phyloP scores from a whole-genome alignment of 2,797 vertebrate species.

The Ataeniobius toweri region DNA sequence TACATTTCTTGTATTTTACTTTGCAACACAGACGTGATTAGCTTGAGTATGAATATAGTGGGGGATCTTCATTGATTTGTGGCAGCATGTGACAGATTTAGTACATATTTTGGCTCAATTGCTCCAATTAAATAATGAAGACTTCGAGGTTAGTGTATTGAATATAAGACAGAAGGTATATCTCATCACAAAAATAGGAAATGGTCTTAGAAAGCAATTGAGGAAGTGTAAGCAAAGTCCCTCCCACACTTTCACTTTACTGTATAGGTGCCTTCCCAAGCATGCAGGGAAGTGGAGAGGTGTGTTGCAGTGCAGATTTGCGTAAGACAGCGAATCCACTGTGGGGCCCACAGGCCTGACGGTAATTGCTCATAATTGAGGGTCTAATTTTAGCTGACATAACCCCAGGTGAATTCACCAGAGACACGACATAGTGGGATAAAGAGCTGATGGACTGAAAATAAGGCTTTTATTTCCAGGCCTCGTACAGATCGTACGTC shows the following conservation, averaged over 20 bases:
- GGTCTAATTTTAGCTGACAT: slow-evolving; percentile 80
- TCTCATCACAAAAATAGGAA: slow-evolving; percentile 25
- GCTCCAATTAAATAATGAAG: slow-evolving; percentile 26
- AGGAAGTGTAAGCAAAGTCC: slow-evolving; percentile 59
- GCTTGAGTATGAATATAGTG: slow-evolving; percentile 13
- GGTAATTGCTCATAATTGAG: slow-evolving; percentile 84
- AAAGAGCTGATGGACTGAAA: slow-evolving; percentile 66
- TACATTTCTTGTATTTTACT: neutral
- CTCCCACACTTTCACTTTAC: slow-evolving; percentile 56
- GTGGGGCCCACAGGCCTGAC: slow-evolving; percentile 75
- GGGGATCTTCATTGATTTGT: slow-evolving; percentile 7
- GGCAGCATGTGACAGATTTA: slow-evolving; percentile 27
- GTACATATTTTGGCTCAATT: slow-evolving; percentile 23
- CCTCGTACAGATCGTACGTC: slow-evolving; percentile 47
- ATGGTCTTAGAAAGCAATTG: slow-evolving; percentile 41
- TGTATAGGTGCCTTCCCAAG: slow-evolving; percentile 52
- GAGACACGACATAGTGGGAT: slow-evolving; percentile 76
- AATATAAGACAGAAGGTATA: neutral
- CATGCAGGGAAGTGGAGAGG: slow-evolving; percentile 37
- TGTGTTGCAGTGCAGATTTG: slow-evolving; percentile 57
- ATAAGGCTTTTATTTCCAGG: slow-evolving; percentile 61
- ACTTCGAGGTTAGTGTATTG: slow-evolving; percentile 28
- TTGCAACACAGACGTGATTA: slow-evolving; percentile 1
- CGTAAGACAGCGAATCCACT: slow-evolving; percentile 67
- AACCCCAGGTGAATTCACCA: slow-evolving; percentile 83